A percentile compares a stretch with the other conserved stretches of the same genome.
Evolutionary conservation across 23 tunicate genomes (phyloP).

Genomic region (Oikopleura dioica): DNA sequence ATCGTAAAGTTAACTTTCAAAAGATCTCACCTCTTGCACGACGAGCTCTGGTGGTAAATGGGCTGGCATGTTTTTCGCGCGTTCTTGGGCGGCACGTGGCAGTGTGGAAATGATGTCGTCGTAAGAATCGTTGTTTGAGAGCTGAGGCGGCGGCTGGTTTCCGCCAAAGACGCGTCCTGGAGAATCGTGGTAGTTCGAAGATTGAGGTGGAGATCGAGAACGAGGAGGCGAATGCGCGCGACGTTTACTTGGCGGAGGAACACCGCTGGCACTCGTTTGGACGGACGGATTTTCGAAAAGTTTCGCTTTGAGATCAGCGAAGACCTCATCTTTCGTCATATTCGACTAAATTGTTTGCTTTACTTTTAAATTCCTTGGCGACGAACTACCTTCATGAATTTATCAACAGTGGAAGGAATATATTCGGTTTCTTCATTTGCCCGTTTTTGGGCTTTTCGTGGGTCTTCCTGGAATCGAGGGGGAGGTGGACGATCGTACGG

Average conservation of each 20-base stretch:
- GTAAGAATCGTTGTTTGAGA: neutral
- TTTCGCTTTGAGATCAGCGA: neutral
- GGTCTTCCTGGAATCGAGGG: too few relatives aligned
- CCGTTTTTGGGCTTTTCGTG: neutral
- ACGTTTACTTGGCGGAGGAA: too few relatives aligned
- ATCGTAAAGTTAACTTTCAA: too few relatives aligned
- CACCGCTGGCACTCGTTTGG: neutral
- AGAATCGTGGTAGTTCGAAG: neutral
- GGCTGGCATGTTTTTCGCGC: neutral
- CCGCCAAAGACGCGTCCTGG: too few relatives aligned
- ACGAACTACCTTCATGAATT: neutral
- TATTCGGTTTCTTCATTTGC: neutral
- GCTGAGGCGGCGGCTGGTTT: too few relatives aligned
- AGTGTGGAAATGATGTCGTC: neutral
- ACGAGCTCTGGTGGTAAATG: slow-evolving; percentile 9
- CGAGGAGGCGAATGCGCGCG: neutral
- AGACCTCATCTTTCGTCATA: slow-evolving; percentile 4
- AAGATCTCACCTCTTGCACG: neutral
- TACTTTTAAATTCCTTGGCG: too few relatives aligned
- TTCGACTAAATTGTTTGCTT: too few relatives aligned
- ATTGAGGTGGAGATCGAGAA: neutral
- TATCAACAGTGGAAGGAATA: neutral
- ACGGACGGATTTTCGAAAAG: neutral
- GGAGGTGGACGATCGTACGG: too few relatives aligned
- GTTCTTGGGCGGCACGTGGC: neutral